phyloP scores from a whole-genome alignment of 2,888 invertebrate species.

The Taphrorychus bicolor region DNA sequence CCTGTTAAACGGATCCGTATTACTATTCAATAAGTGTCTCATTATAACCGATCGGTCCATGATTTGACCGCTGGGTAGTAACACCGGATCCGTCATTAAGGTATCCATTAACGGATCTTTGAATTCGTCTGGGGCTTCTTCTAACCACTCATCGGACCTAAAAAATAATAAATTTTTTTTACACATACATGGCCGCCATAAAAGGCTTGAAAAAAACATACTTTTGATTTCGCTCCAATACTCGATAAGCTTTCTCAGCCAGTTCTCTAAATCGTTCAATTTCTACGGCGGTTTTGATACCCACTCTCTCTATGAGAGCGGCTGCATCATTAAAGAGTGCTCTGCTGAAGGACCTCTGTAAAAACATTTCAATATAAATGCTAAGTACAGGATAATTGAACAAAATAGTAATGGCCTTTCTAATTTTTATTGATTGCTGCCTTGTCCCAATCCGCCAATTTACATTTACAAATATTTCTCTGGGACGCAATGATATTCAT shows the following conservation, averaged over 20 bases:
- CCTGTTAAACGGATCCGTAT: slow-evolving; percentile 97
- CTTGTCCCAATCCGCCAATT: no score
- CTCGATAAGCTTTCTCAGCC: slow-evolving; percentile 78
- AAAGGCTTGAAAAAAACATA: slow-evolving; percentile 23
- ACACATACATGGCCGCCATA: neutral
- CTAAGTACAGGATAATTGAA: no score
- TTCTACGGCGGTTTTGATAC: slow-evolving; percentile 85
- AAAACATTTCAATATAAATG: no score
- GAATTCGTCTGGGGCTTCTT: slow-evolving; percentile 96
- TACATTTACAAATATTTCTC: no score
- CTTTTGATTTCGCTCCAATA: slow-evolving; percentile 82
- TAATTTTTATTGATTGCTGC: slow-evolving; percentile 2
- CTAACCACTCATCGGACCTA: slow-evolving; percentile 85
- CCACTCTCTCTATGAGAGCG: slow-evolving; percentile 77
- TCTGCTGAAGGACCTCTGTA: slow-evolving; percentile 89
- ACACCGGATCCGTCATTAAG: slow-evolving; percentile 94
- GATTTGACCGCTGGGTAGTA: slow-evolving; percentile 85
- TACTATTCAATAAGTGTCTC: slow-evolving; percentile 92
- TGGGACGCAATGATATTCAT: no score
- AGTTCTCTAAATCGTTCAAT: slow-evolving; percentile 85
- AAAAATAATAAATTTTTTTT: neutral
- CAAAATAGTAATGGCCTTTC: no score
- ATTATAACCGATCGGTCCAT: slow-evolving; percentile 96
- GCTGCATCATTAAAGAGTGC: slow-evolving; percentile 93
- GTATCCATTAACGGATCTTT: slow-evolving; percentile 98